A percentile compares a stretch with the other conserved stretches of the same genome.
phyloP scores from a whole-genome alignment of 2,888 invertebrate species.

The Macaria notata region DNA sequence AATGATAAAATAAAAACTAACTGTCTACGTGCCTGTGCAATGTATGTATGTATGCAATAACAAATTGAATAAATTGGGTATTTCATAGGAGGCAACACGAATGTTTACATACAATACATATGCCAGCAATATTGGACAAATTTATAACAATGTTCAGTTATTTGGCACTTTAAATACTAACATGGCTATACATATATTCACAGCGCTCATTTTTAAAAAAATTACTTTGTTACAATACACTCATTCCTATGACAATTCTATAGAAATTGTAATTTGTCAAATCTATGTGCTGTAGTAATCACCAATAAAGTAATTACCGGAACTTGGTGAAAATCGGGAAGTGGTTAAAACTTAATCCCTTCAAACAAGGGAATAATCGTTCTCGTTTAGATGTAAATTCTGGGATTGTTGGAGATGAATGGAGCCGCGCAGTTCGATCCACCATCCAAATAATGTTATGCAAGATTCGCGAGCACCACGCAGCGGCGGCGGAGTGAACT shows the following conservation, averaged over 20 bases:
- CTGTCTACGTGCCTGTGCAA: no score
- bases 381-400: conserved; percentile 72
- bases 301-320: conserved; percentile 57
- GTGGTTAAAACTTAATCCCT: conserved; percentile 60
- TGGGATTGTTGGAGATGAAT: conserved; percentile 57
- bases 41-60: no score
- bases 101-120: no score
- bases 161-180: no score
- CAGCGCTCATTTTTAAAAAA: no score
- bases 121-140: no score
- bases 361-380: conserved; percentile 72
- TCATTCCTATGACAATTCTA: neutral
- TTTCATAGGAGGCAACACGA: no score
- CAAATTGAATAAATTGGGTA: no score
- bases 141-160: no score
- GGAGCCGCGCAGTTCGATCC: conserved; percentile 58
- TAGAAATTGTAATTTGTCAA: neutral
- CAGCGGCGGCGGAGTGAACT: conserved; percentile 39
- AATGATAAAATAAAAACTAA: no score
- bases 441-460: conserved; percentile 65
- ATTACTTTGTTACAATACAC: no score
- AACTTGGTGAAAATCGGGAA: conserved; percentile 53
- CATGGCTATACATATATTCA: no score
- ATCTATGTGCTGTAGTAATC: conserved; percentile 37
- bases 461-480: conserved; percentile 42